These are phyloP conservation scores for Iselma pallidipennis DNA, from an alignment of 2,888 invertebrate genomes.

Conservation along the genomic window DNA sequence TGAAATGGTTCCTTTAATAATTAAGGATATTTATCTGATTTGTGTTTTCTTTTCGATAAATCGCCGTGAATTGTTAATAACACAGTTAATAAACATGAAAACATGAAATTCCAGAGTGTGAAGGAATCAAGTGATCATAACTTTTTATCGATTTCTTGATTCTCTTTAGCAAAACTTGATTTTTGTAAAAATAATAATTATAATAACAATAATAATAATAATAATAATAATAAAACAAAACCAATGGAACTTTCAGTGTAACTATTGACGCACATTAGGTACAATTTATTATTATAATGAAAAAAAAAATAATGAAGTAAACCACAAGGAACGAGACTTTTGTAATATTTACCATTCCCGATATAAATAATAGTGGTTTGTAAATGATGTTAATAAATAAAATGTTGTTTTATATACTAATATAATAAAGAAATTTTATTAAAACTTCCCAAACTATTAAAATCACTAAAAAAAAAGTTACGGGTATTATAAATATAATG, in stretches of 20 bases:
- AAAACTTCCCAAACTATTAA: slow-evolving; percentile 45
- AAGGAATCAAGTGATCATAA: not conserved
- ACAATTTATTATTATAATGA: slow-evolving; percentile 43
- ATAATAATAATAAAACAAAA: slow-evolving; percentile 17
- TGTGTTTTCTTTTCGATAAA: not conserved
- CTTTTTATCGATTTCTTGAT: not conserved
- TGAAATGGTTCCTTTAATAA: no score
- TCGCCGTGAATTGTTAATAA: no score
- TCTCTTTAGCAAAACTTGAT: no score
- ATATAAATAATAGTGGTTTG: slow-evolving; percentile 54
- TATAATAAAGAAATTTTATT: slow-evolving; percentile 54
- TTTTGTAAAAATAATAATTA: no score
- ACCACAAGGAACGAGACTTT: slow-evolving; percentile 47
- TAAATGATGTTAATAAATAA: slow-evolving; percentile 58
- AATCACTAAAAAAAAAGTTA: slow-evolving; percentile 49
- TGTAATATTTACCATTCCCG: slow-evolving; percentile 53
- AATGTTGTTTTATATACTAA: slow-evolving; percentile 58
- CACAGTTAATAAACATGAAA: no score
- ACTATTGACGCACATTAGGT: slow-evolving; percentile 48
- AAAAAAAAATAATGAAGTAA: slow-evolving; percentile 24
- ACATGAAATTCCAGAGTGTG: no score
- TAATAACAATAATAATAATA: not conserved
- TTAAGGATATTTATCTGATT: no score
- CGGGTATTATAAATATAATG: slow-evolving; percentile 55
- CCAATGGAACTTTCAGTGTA: slow-evolving; percentile 46